phyloP scores from a whole-genome alignment of 1,140 invertebrate species.

The Pseudoatta argentina region DNA sequence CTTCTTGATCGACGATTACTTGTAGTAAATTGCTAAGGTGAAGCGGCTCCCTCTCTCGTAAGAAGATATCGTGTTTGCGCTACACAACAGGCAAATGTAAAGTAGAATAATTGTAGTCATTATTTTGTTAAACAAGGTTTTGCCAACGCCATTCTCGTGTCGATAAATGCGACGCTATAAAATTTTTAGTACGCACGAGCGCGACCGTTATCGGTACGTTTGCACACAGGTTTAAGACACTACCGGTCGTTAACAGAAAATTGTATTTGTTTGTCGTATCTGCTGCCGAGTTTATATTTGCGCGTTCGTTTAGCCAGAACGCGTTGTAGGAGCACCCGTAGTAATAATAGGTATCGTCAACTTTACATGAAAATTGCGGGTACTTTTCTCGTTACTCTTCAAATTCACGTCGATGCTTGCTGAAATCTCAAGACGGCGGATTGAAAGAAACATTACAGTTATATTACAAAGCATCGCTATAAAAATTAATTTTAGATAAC shows the following conservation, averaged over 20 bases:
- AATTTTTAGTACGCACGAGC: slow-evolving; percentile 68
- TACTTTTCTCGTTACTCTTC: slow-evolving; percentile 18
- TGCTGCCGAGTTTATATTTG: slow-evolving; percentile 47
- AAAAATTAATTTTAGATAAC: neutral
- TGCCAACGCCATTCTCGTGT: slow-evolving; percentile 47
- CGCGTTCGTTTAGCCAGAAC: slow-evolving; percentile 62
- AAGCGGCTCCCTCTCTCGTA: slow-evolving; percentile 36
- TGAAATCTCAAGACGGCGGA: slow-evolving; percentile 1
- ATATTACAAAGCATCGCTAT: neutral
- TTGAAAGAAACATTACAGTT: neutral
- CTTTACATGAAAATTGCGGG: slow-evolving; percentile 6
- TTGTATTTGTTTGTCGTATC: slow-evolving; percentile 73
- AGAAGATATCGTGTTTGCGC: slow-evolving; percentile 25
- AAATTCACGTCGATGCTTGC: slow-evolving; percentile 12
- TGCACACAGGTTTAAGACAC: slow-evolving; percentile 22
- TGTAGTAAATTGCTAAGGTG: slow-evolving; percentile 63
- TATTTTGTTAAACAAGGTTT: slow-evolving; percentile 76
- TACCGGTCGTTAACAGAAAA: slow-evolving; percentile 70
- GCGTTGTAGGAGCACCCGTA: slow-evolving; percentile 58
- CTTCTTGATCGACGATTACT: slow-evolving; percentile 72
- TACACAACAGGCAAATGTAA: slow-evolving; percentile 65
- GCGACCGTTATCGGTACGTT: slow-evolving; percentile 62
- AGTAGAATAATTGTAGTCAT: slow-evolving; percentile 75
- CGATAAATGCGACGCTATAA: slow-evolving; percentile 70
- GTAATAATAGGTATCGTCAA: slow-evolving; percentile 66